Percentiles rank a stretch among this genome's conserved stretches.
Evolutionary conservation across 1,140 invertebrate species (phyloP).

Genomic region (Drosophila prosaltans): DNA sequence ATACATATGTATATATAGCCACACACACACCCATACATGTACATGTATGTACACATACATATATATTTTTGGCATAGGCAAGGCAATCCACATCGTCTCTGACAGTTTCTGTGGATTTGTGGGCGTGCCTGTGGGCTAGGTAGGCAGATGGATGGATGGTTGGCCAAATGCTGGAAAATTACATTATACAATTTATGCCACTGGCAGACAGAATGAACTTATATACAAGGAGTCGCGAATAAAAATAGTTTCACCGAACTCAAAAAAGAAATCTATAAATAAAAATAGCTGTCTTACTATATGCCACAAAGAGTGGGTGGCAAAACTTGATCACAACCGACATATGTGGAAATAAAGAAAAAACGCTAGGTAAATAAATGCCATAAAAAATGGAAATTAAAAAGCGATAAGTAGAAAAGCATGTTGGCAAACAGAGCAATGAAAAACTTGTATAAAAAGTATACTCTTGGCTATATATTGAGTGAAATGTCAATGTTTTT

Average conservation of each 20-base stretch:
- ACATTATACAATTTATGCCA: conserved; percentile 81
- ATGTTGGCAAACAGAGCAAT: no score
- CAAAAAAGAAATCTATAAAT: conserved; percentile 17
- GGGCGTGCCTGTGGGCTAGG: conserved; percentile 19
- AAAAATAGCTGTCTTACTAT: not conserved
- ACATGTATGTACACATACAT: conserved; percentile 33
- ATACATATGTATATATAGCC: conserved; percentile 25
- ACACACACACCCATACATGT: conserved; percentile 19
- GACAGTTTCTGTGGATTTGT: conserved; percentile 75
- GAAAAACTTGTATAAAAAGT: no score
- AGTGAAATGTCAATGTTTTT: not conserved
- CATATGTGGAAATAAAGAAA: not conserved
- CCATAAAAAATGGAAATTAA: not conserved
- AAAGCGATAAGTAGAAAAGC: not conserved
- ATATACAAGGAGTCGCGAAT: conserved; percentile 1
- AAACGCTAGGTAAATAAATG: not conserved
- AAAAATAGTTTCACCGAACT: conserved; percentile 17
- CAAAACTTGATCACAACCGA: conserved; percentile 1
- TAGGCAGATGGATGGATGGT: conserved; percentile 38
- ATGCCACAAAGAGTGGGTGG: not conserved
- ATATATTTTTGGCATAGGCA: conserved; percentile 70
- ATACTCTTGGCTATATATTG: no score
- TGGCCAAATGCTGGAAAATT: conserved; percentile 65
- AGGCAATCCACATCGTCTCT: conserved; percentile 63
- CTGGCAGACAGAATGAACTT: conserved; percentile 53